phyloP scores from a whole-genome alignment of 2,113 vertebrate genomes.

The Perognathus longimembris region DNA sequence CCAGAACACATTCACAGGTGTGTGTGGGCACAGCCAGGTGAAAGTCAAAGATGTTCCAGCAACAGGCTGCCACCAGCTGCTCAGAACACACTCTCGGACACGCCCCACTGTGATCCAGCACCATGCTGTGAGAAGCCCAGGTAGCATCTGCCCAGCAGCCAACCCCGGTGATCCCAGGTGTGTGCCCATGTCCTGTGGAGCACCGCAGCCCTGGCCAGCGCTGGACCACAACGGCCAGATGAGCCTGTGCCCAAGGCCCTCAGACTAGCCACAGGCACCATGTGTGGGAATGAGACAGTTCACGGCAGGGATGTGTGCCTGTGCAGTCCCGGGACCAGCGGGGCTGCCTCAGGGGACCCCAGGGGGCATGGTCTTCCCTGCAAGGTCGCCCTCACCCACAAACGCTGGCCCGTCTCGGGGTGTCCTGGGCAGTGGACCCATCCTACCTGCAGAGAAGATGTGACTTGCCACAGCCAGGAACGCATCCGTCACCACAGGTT shows the following conservation, averaged over 20 bases:
- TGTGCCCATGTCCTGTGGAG: rapidly evolving
- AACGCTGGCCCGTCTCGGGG: not conserved
- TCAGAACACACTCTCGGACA: not conserved
- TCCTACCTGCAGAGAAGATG: conserved; percentile 95
- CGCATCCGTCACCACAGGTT: conserved; percentile 93
- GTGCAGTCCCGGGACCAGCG: not conserved
- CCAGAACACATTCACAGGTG: not conserved
- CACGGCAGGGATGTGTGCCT: not conserved
- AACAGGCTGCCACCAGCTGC: not conserved
- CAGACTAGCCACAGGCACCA: not conserved
- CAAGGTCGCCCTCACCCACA: not conserved
- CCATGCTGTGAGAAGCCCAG: not conserved
- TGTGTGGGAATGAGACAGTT: too few species aligned
- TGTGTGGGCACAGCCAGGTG: not conserved
- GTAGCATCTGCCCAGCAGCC: not conserved
- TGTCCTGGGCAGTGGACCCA: not conserved
- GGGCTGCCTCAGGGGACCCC: not conserved
- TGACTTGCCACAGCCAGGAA: conserved; percentile 96
- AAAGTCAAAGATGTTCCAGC: not conserved
- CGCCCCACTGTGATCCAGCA: too few species aligned
- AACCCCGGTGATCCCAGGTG: too few species aligned
- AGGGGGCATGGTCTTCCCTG: not conserved
- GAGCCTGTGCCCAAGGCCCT: not conserved
- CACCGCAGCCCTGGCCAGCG: not conserved
- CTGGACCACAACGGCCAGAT: rapidly evolving